Conservation (phyloP, 2,113 vertebrate species). For the Tragulus kanchil region DNA sequence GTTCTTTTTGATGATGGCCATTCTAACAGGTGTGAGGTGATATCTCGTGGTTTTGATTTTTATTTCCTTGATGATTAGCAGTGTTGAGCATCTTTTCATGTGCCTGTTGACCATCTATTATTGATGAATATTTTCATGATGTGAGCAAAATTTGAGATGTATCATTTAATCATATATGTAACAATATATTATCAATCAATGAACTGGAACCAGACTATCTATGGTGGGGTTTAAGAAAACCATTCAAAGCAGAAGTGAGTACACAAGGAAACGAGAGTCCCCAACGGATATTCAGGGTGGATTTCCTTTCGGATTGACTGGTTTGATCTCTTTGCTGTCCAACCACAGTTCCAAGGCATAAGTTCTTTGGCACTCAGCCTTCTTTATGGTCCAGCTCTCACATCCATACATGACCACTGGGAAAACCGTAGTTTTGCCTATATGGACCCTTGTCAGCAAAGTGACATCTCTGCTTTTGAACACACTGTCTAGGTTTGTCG, state of each 20-base stretch:
- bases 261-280: not conserved
- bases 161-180: not conserved
- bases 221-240: not conserved
- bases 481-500: no score
- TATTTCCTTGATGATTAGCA: not conserved
- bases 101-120: not conserved
- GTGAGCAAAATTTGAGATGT: not conserved
- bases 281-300: no score
- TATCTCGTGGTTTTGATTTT: not conserved
- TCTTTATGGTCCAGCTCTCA: no score
- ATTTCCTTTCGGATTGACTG: no score
- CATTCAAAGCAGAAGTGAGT: not conserved
- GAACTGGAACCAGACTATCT: not conserved
- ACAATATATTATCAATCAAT: not conserved
- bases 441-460: no score
- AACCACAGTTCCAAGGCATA: no score
- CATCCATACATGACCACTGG: no score
- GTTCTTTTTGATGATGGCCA: fast-evolving
- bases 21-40: not conserved
- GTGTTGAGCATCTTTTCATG: not conserved
- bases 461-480: no score
- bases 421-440: no score
- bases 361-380: no score
- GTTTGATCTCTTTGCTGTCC: no score
- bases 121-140: not conserved